Evolutionary conservation across 2,888 invertebrate genomes (phyloP).

Genomic region (Arge pagana): DNA sequence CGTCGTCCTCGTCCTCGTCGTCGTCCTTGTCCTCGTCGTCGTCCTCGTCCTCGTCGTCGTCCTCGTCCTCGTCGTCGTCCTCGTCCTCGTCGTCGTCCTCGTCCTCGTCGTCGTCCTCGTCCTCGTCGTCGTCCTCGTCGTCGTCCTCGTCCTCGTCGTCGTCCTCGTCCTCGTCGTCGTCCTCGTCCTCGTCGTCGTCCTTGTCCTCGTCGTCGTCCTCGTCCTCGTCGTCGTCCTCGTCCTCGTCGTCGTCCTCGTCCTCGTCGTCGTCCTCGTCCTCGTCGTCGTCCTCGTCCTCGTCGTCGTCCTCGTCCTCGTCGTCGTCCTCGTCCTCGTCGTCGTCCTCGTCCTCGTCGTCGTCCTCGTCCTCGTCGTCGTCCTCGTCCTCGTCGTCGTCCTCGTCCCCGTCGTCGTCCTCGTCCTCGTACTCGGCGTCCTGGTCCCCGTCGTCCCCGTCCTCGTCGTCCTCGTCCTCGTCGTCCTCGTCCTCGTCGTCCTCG

Average conservation of each 20-base stretch:
- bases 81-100: background rate
- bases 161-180: background rate
- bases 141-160: background rate
- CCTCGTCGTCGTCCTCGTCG: background rate
- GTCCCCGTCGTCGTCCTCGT: background rate
- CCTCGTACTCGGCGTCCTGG: background rate
- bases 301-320: background rate
- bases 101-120: background rate
- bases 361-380: background rate
- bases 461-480: too few species aligned
- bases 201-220: too few species aligned
- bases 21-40: too few species aligned
- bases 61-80: background rate
- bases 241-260: background rate
- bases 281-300: background rate
- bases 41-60: too few species aligned
- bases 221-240: background rate
- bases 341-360: background rate
- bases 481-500: background rate
- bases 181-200: background rate
- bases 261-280: background rate
- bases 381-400: background rate
- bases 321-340: background rate
- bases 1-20: too few species aligned
- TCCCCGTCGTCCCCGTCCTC: too few species aligned